A percentile compares a stretch with the other conserved stretches of the same genome.
phyloP scores from a whole-genome alignment of 2,888 invertebrate genomes.

The Callimorpha dominula region DNA sequence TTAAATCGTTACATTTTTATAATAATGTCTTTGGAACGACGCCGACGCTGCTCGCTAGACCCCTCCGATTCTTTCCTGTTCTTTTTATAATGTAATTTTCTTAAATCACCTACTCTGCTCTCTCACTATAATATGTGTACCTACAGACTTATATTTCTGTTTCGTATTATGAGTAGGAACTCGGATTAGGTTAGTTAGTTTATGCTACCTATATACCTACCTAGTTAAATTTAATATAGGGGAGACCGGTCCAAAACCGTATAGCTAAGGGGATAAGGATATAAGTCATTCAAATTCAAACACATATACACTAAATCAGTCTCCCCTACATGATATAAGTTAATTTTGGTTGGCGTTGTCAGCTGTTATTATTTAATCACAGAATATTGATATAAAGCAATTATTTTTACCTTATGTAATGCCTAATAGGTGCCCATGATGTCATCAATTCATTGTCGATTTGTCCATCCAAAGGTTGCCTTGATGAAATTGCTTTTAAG shows the following conservation, averaged over 20 bases:
- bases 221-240: too few relatives aligned
- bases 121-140: constrained; percentile 55
- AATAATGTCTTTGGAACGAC: constrained; percentile 75
- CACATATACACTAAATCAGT: too few relatives aligned
- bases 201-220: not conserved
- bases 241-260: too few relatives aligned
- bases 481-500: too few relatives aligned
- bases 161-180: constrained; percentile 35
- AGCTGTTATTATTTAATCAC: not conserved
- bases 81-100: constrained; percentile 85
- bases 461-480: too few relatives aligned
- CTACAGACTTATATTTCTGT: constrained; percentile 22
- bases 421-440: too few relatives aligned
- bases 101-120: constrained; percentile 77
- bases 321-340: too few relatives aligned
- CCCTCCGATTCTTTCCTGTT: constrained; percentile 70
- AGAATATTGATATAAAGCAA: not conserved
- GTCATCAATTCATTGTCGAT: too few relatives aligned
- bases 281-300: too few relatives aligned
- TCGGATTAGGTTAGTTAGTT: not conserved
- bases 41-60: constrained; percentile 67
- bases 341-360: too few relatives aligned
- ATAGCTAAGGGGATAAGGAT: too few relatives aligned
- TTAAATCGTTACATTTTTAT: constrained; percentile 82
- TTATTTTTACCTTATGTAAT: not conserved